Conservation (phyloP, 1,140 invertebrate genomes). For the Ceratitis capitata region DNA sequence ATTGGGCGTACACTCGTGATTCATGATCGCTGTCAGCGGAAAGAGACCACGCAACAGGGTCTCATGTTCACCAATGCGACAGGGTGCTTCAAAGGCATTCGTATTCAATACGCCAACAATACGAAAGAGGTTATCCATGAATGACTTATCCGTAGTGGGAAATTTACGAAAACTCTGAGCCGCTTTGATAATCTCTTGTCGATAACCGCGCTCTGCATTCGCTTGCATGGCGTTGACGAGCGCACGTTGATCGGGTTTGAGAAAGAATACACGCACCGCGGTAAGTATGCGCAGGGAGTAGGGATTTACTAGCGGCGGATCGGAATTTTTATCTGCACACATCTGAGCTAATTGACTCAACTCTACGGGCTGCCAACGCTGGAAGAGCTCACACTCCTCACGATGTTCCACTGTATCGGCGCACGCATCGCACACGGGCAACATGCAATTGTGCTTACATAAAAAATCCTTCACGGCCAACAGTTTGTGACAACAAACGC, state of each 20-base stretch:
- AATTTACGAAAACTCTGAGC: constrained; percentile 70
- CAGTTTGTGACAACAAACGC: constrained; percentile 57
- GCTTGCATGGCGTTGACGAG: constrained; percentile 70
- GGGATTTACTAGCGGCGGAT: constrained; percentile 66
- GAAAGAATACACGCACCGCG: constrained; percentile 70
- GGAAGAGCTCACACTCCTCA: constrained; percentile 71
- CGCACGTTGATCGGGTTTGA: constrained; percentile 68
- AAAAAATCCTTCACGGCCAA: constrained; percentile 63
- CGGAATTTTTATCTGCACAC: background rate
- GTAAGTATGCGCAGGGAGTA: constrained; percentile 69
- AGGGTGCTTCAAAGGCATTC: constrained; percentile 77
- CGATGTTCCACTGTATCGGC: constrained; percentile 69
- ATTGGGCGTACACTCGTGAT: constrained; percentile 81
- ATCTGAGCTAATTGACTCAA: background rate
- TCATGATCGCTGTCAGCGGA: constrained; percentile 77
- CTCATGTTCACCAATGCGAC: constrained; percentile 65
- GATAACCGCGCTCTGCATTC: constrained; percentile 68
- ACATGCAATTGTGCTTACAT: constrained; percentile 65
- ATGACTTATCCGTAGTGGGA: constrained; percentile 64
- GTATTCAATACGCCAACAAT: constrained; percentile 75
- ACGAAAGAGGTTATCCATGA: constrained; percentile 61
- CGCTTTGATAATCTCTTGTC: constrained; percentile 71
- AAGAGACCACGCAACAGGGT: constrained; percentile 76
- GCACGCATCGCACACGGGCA: constrained; percentile 68
- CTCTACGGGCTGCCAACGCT: constrained; percentile 67